These are phyloP conservation scores for Esox niger DNA, from an alignment of 2,113 vertebrate genomes.

Conservation along the genomic window DNA sequence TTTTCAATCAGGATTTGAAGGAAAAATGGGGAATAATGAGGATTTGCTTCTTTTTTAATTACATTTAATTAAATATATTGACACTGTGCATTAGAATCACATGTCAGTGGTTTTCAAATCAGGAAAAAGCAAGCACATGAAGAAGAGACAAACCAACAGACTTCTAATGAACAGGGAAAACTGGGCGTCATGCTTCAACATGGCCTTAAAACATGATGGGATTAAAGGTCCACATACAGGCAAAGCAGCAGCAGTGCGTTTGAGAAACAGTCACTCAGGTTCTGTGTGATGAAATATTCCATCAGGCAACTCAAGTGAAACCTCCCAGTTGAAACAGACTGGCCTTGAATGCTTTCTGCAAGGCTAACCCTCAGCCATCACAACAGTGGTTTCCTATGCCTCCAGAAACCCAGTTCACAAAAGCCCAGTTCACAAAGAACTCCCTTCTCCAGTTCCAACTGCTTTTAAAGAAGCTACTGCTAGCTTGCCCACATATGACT, in stretches of 20 bases:
- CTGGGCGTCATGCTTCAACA: conserved; percentile 55
- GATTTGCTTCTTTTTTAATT: too few species aligned
- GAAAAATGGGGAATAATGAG: too few species aligned
- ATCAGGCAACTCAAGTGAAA: not conserved
- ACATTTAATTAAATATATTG: too few species aligned
- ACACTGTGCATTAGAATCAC: too few species aligned
- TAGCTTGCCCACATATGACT: too few species aligned
- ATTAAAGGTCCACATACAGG: conserved; percentile 57
- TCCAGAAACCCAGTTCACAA: too few species aligned
- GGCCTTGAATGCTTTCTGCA: too few species aligned
- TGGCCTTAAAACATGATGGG: conserved; percentile 36
- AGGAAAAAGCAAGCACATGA: conserved; percentile 40
- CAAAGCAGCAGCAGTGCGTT: conserved; percentile 55
- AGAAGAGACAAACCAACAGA: conserved; percentile 46
- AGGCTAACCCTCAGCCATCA: too few species aligned
- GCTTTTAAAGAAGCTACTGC: too few species aligned
- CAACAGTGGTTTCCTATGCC: too few species aligned
- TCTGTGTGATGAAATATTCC: not conserved
- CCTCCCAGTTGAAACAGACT: not conserved
- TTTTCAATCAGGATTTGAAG: too few species aligned
- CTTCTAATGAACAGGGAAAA: conserved; percentile 40
- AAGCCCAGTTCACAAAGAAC: too few species aligned
- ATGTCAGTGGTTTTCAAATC: not conserved
- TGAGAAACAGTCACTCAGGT: conserved; percentile 5
- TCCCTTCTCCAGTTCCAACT: not conserved